Evolutionary conservation across 2,888 invertebrate species (phyloP).

Genomic region (Terebella lapidaria): DNA sequence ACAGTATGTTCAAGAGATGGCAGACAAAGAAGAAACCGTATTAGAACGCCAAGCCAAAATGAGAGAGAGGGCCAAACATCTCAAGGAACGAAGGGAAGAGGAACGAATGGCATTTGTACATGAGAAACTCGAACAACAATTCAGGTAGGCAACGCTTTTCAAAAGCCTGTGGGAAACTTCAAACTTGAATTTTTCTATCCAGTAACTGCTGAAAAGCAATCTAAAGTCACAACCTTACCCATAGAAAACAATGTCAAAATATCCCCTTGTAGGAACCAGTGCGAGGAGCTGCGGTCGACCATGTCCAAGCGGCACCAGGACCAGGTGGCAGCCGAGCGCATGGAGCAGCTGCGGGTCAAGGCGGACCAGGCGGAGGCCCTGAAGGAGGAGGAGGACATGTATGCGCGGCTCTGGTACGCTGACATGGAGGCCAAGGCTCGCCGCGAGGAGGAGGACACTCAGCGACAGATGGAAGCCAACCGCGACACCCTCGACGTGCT

Average conservation of each 20-base stretch:
- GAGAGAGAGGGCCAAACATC: slow-evolving; percentile 45
- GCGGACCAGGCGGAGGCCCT: slow-evolving; percentile 7
- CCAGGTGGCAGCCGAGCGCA: slow-evolving; percentile 45
- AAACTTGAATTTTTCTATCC: too few species aligned
- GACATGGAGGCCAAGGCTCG: slow-evolving; percentile 48
- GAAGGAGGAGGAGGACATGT: slow-evolving; percentile 43
- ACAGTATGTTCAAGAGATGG: slow-evolving; percentile 42
- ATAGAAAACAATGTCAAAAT: too few species aligned
- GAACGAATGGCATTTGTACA: slow-evolving; percentile 47
- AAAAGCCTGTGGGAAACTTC: too few species aligned
- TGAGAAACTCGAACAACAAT: slow-evolving; percentile 51
- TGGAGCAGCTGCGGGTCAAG: slow-evolving; percentile 31
- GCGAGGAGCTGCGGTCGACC: slow-evolving; percentile 49
- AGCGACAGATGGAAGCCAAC: slow-evolving; percentile 39
- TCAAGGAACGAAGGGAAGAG: slow-evolving; percentile 47
- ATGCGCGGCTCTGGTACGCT: slow-evolving; percentile 48
- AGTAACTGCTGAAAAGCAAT: too few species aligned
- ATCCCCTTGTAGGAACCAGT: slow-evolving; percentile 41
- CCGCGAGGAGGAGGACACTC: slow-evolving; percentile 46
- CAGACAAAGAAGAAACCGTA: slow-evolving; percentile 45
- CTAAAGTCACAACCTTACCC: too few species aligned
- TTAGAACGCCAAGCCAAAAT: slow-evolving; percentile 51
- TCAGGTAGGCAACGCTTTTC: slow-evolving; percentile 46
- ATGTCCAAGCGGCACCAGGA: slow-evolving; percentile 47
- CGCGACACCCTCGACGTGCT: slow-evolving; percentile 40